Base-by-base conservation (phyloP, 1,140 invertebrate genomes). In the Lasioglossum baleicum region DNA sequence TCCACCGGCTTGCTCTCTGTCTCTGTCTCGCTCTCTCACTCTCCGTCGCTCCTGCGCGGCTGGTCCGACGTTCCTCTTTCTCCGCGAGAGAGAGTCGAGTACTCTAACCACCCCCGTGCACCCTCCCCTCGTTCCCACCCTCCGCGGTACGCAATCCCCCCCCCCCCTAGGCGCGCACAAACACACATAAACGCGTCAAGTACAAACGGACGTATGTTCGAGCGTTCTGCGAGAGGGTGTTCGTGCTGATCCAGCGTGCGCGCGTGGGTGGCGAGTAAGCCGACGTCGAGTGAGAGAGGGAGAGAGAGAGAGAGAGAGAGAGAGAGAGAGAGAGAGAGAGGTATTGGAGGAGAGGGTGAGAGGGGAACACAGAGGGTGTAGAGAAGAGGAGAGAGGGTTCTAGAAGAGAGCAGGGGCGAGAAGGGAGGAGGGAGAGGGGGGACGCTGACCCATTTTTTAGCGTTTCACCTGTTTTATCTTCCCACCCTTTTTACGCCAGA, bases 401-500 rank as follows among this genome's bases (percentile, higher is more conserved):
- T 20, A 0, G 56, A n/a, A 6, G 56, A n/a, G 20, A n/a, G 31
- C 7, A 6, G 10, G 17, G 6, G 61, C 3, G 26, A 31, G 61
- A 4, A 1, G 11, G 11, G 26, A 0, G 11, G 26, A 31, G 22
- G 26, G 20, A 35, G 78, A 13, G 15, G 75, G 7, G 35, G 40
- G 78, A 80, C 74, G 75, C 51, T 88, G 87, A 88, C 87, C 87
- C 76, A 88, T 88, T 88, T 88, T 88, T 88, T 83, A 85, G 64
- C 75, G 73, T 88, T 87, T 87, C 86, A 88, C 87, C 79, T 88
- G 87, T 85, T 88, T 87, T 86, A 83, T 87, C 81, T 86, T 86
- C 74, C 72, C 77, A 81, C 79, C 83, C 81, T 87, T 81, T 85
- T 83, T 87, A 85, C 86, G 77, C 83, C 79, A 83, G 79, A 85